Percentiles rank a stretch among this genome's conserved stretches.
Evolutionary conservation across 2,888 invertebrate species (phyloP).

Genomic region (Chaitophorus viminalis): DNA sequence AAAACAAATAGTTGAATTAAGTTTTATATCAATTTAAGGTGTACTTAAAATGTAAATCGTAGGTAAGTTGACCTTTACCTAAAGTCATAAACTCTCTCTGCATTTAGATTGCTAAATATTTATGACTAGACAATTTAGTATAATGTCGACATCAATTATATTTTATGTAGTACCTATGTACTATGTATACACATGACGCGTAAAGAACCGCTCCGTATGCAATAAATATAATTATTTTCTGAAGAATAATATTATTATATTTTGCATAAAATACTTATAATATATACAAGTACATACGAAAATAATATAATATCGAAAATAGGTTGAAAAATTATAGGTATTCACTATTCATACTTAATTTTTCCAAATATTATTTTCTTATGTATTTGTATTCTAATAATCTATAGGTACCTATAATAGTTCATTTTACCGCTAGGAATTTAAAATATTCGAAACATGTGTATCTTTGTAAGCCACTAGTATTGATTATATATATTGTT

Average conservation of each 20-base stretch:
- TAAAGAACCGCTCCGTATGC: background rate
- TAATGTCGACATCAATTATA: conserved; percentile 5
- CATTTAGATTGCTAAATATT: background rate
- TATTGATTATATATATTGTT: too few relatives aligned
- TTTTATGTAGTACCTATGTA: too few relatives aligned
- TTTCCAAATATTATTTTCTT: too few relatives aligned
- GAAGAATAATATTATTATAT: background rate
- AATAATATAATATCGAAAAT: background rate
- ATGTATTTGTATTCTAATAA: too few relatives aligned
- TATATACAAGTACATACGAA: too few relatives aligned
- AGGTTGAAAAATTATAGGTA: too few relatives aligned
- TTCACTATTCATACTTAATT: too few relatives aligned
- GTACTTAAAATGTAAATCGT: background rate
- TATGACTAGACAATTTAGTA: conserved; percentile 6
- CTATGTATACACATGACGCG: background rate
- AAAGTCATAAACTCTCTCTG: conserved; percentile 22
- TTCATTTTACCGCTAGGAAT: too few relatives aligned
- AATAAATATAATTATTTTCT: background rate
- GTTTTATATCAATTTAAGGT: background rate
- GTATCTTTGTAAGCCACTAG: too few relatives aligned
- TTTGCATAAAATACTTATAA: background rate
- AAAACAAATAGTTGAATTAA: background rate
- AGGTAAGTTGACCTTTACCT: background rate
- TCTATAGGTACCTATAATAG: too few relatives aligned
- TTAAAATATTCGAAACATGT: too few relatives aligned